Conservation (phyloP, 1,140 invertebrate genomes). For the Arctopsyche grandis region DNA sequence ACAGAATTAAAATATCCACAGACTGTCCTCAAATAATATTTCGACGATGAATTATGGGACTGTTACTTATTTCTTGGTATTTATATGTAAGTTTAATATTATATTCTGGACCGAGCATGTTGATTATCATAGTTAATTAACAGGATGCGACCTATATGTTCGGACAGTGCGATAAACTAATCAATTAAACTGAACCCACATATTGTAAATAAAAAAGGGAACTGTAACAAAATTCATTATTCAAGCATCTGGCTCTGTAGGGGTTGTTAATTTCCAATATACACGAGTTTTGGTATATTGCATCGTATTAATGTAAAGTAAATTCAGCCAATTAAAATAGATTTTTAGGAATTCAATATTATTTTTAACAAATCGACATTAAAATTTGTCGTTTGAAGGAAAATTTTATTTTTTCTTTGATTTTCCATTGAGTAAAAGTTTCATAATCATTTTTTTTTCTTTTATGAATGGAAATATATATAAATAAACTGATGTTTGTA, state of each 20-base stretch:
- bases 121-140: conserved; percentile 42
- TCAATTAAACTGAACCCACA: conserved; percentile 49
- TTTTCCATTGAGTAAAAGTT: too few relatives aligned
- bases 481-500: too few relatives aligned
- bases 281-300: not conserved
- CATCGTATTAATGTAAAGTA: not conserved
- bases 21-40: too few relatives aligned
- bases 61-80: too few relatives aligned
- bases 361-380: too few relatives aligned
- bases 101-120: not conserved
- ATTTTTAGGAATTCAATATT: too few relatives aligned
- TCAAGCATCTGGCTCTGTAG: conserved; percentile 38
- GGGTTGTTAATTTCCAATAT: conserved; percentile 8
- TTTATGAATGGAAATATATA: too few relatives aligned
- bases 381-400: too few relatives aligned
- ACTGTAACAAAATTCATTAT: conserved; percentile 39
- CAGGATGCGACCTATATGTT: conserved; percentile 46
- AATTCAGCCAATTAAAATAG: not conserved
- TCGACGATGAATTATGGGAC: too few relatives aligned
- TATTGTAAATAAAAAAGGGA: conserved; percentile 21
- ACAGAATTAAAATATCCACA: too few relatives aligned
- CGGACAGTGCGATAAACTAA: conserved; percentile 53
- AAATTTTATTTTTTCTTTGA: too few relatives aligned
- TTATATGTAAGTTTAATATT: not conserved
- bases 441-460: too few relatives aligned